phyloP scores from a whole-genome alignment of 2,113 vertebrate species.

The Lucifuga dentata region DNA sequence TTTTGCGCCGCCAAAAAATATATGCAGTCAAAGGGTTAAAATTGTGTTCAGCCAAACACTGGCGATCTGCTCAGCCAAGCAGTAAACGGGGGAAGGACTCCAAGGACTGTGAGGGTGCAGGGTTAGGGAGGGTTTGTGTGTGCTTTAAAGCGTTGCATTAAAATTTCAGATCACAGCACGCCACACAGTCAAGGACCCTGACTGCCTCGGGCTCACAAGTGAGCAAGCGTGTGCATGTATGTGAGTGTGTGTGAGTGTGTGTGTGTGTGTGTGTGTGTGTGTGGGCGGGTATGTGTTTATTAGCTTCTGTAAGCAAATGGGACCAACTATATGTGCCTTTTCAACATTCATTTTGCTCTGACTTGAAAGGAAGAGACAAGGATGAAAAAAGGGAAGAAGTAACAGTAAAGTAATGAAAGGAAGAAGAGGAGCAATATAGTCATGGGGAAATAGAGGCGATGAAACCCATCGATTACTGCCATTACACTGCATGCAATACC shows the following conservation, averaged over 20 bases:
- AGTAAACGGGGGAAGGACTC: constrained; percentile 83
- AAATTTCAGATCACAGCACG: constrained; percentile 93
- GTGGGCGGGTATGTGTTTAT: constrained; percentile 75
- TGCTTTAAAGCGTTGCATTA: constrained; percentile 92
- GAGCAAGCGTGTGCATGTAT: constrained; percentile 46
- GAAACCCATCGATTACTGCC: constrained; percentile 87
- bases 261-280: constrained; percentile 32
- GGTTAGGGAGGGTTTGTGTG: constrained; percentile 82
- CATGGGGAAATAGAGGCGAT: constrained; percentile 45
- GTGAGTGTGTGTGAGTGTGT: constrained; percentile 26
- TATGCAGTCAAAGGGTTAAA: constrained; percentile 80
- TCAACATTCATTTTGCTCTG: constrained; percentile 57
- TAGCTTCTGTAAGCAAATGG: constrained; percentile 74
- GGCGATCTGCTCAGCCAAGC: constrained; percentile 82
- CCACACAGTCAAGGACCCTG: constrained; percentile 85
- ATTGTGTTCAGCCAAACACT: constrained; percentile 81
- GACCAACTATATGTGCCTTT: constrained; percentile 62
- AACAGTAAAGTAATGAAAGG: constrained; percentile 73
- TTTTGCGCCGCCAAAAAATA: constrained; percentile 68
- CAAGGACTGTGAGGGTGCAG: constrained; percentile 82
- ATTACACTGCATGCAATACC: constrained; percentile 75
- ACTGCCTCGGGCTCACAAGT: constrained; percentile 82
- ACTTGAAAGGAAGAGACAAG: constrained; percentile 60
- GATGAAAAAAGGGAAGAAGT: constrained; percentile 12
- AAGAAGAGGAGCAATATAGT: constrained; percentile 77